Evolutionary conservation across 53 echinoderm and acorn worm genomes (phyloP).

Genomic region (Mesocentrotus franciscanus): DNA sequence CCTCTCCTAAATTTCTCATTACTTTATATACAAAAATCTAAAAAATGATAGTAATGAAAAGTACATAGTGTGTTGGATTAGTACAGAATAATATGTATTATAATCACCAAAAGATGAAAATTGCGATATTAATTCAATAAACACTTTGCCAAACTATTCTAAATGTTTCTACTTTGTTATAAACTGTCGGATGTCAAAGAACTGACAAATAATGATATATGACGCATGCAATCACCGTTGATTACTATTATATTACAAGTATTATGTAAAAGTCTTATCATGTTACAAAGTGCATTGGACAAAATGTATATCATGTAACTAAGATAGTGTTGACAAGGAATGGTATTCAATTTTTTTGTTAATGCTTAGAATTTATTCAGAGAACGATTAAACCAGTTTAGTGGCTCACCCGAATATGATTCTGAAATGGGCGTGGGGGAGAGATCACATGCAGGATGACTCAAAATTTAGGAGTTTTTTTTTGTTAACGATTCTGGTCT

Average conservation of each 20-base stretch:
- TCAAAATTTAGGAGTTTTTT: too few species aligned
- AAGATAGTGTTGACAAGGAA: neutral
- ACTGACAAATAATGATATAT: neutral
- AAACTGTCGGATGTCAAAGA: neutral
- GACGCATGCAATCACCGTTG: neutral
- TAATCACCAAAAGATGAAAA: neutral
- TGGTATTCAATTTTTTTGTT: neutral
- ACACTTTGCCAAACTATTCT: slow-evolving; percentile 15
- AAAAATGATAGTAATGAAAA: too few species aligned
- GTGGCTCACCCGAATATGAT: neutral
- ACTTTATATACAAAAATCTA: too few species aligned
- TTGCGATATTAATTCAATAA: neutral
- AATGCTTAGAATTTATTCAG: neutral
- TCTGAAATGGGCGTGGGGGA: too few species aligned
- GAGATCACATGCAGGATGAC: too few species aligned
- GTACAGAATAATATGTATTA: neutral
- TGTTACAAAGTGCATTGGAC: neutral
- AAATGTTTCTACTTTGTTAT: neutral
- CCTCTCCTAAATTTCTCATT: too few species aligned
- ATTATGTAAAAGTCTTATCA: neutral
- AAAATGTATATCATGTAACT: neutral
- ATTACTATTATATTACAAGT: neutral
- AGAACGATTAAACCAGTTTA: neutral
- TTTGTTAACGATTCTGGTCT: too few species aligned
- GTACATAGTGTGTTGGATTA: too few species aligned